Conservation (phyloP, 2,888 invertebrate species). For the Drosophila atripex region DNA sequence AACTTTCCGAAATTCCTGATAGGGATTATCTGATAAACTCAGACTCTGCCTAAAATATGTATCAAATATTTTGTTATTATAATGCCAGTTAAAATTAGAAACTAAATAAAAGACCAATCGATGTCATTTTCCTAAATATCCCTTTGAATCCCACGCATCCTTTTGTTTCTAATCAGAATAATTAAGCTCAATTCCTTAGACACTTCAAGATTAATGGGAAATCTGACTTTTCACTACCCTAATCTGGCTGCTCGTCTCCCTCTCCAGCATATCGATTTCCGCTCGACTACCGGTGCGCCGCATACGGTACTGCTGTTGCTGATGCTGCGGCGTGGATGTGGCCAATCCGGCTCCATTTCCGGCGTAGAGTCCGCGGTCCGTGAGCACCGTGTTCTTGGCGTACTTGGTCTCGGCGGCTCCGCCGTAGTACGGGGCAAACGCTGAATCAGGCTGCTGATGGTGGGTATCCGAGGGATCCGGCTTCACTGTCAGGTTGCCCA, state of each 20-base stretch:
- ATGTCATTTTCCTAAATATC: neutral
- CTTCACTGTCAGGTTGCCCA: slow-evolving; percentile 83
- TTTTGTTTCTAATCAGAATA: neutral
- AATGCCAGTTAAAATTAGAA: no score
- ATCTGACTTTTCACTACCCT: slow-evolving; percentile 74
- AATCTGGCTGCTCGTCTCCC: slow-evolving; percentile 83
- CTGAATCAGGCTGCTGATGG: slow-evolving; percentile 54
- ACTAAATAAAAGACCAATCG: no score
- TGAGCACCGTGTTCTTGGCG: slow-evolving; percentile 80
- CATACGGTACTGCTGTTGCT: slow-evolving; percentile 71
- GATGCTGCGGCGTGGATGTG: slow-evolving; percentile 75
- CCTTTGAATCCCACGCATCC: neutral
- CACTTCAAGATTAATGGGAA: neutral
- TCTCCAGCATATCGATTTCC: slow-evolving; percentile 83
- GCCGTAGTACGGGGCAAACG: slow-evolving; percentile 81
- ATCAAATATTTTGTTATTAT: no score
- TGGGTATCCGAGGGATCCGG: slow-evolving; percentile 82
- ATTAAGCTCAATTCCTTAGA: neutral
- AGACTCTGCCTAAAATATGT: no score
- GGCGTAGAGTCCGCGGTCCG: slow-evolving; percentile 72
- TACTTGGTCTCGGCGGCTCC: slow-evolving; percentile 80
- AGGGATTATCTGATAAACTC: no score
- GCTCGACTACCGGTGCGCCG: slow-evolving; percentile 82
- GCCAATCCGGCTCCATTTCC: slow-evolving; percentile 35
- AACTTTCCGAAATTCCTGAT: no score